Percentiles rank a stretch among this genome's conserved stretches.
phyloP scores from a whole-genome alignment of 1,140 invertebrate species.

The Drosophila sechellia region DNA sequence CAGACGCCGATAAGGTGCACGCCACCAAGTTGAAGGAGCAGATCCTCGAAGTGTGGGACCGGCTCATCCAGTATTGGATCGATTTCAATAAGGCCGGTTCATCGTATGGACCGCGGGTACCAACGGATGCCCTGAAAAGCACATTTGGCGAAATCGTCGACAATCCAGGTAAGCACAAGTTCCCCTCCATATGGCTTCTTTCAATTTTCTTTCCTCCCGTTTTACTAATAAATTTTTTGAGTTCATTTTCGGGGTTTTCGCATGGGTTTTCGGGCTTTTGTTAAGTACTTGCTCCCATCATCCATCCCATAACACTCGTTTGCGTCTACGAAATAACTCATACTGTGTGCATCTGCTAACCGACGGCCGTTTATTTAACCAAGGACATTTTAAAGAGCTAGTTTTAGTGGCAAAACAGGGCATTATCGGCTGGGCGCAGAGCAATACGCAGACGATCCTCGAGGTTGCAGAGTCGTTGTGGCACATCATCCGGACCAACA shows the following conservation, averaged over 20 bases:
- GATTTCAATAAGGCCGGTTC: conserved; percentile 86
- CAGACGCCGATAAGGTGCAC: conserved; percentile 92
- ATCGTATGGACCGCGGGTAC: conserved; percentile 88
- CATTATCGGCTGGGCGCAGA: conserved; percentile 93
- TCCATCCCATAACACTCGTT: conserved; percentile 49
- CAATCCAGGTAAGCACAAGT: conserved; percentile 74
- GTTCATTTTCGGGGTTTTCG: conserved; percentile 42
- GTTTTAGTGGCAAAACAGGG: conserved; percentile 86
- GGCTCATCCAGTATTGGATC: conserved; percentile 96
- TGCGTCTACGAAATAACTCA: conserved; percentile 73
- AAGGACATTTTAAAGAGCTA: conserved; percentile 85
- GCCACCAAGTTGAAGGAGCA: conserved; percentile 94
- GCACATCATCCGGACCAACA: conserved; percentile 95
- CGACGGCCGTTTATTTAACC: conserved; percentile 79
- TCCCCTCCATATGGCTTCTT: not conserved
- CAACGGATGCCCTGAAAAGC: conserved; percentile 88
- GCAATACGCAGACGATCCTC: conserved; percentile 96
- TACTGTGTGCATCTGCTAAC: conserved; percentile 82
- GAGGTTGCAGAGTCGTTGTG: conserved; percentile 97
- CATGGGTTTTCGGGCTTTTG: conserved; percentile 10
- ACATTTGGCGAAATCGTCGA: conserved; percentile 86
- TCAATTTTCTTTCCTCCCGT: conserved; percentile 36
- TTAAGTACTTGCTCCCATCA: conserved; percentile 22
- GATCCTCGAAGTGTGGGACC: conserved; percentile 96
- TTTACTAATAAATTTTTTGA: conserved; percentile 21